Percentiles rank a stretch among this genome's conserved stretches.
Conservation (phyloP, 2,113 vertebrate genomes). For the Machaerirhynchus nigripectus region DNA sequence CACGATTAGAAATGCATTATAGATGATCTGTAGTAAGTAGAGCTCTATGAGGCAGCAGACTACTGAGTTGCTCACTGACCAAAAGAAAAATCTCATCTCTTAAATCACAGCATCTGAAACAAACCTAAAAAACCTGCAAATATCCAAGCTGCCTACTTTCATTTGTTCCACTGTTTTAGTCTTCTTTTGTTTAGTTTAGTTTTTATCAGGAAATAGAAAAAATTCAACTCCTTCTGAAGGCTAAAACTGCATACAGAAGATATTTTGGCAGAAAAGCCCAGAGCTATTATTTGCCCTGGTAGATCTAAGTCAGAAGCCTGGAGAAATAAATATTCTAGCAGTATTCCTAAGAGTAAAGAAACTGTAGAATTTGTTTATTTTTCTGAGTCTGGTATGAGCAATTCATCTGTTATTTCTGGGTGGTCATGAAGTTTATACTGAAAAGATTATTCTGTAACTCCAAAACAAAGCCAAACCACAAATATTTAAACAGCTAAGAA, state of each 20-base stretch:
- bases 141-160: neutral
- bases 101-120: neutral
- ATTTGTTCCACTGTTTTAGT: neutral
- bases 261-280: neutral
- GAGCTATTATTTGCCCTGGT: neutral
- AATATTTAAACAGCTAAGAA: neutral
- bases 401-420: neutral
- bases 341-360: neutral
- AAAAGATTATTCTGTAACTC: neutral
- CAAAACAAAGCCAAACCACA: conserved; percentile 5
- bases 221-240: neutral
- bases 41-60: neutral
- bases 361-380: neutral
- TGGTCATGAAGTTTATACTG: conserved; percentile 8
- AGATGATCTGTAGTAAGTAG: neutral
- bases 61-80: neutral
- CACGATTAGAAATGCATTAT: neutral
- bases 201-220: neutral
- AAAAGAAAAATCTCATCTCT: neutral
- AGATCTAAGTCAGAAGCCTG: neutral
- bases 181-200: neutral
- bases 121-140: neutral
- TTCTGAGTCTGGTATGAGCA: neutral
- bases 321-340: neutral
- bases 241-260: neutral